A percentile compares a stretch with the other conserved stretches of the same genome.
These are phyloP conservation scores for Crenichthys baileyi DNA, from an alignment of 2,797 vertebrate species.

Conservation along the genomic window DNA sequence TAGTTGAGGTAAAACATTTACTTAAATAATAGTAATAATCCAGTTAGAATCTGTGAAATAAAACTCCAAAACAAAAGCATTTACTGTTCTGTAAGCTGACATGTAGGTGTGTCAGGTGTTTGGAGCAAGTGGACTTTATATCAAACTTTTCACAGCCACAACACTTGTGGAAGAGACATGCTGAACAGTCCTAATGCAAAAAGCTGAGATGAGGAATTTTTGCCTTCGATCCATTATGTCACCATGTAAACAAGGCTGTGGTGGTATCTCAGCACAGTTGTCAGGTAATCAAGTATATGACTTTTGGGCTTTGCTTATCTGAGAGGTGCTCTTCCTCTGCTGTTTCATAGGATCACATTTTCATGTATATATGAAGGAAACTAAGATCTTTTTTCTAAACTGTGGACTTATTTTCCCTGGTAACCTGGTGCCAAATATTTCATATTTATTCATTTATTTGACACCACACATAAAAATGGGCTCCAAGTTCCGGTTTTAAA, in stretches of 20 bases:
- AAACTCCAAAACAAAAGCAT: not conserved
- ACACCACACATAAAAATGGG: too few relatives aligned
- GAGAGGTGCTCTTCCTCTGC: constrained; percentile 7
- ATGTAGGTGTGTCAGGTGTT: constrained; percentile 30
- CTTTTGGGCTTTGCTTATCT: constrained; percentile 24
- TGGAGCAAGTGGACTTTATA: constrained; percentile 17
- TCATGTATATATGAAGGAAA: not conserved
- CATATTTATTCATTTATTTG: too few relatives aligned
- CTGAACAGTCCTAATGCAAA: constrained; percentile 23
- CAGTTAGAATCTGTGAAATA: not conserved
- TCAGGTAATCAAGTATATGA: constrained; percentile 38
- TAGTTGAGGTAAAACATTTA: not conserved
- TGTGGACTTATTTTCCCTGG: not conserved
- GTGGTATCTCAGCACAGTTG: constrained; percentile 38
- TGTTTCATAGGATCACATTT: constrained; percentile 4
- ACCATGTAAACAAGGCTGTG: constrained; percentile 49
- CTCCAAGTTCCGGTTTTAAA: too few relatives aligned
- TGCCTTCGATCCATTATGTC: constrained; percentile 38
- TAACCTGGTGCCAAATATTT: too few relatives aligned
- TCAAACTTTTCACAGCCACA: constrained; percentile 25
- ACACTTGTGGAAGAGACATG: constrained; percentile 19
- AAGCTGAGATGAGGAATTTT: constrained; percentile 34
- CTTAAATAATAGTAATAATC: not conserved
- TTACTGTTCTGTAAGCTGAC: constrained; percentile 6
- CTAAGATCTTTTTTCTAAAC: not conserved